Percentiles rank a stretch among this genome's conserved stretches.
Conservation (phyloP, 2,888 invertebrate species). For the Pseudococcus viburni region DNA sequence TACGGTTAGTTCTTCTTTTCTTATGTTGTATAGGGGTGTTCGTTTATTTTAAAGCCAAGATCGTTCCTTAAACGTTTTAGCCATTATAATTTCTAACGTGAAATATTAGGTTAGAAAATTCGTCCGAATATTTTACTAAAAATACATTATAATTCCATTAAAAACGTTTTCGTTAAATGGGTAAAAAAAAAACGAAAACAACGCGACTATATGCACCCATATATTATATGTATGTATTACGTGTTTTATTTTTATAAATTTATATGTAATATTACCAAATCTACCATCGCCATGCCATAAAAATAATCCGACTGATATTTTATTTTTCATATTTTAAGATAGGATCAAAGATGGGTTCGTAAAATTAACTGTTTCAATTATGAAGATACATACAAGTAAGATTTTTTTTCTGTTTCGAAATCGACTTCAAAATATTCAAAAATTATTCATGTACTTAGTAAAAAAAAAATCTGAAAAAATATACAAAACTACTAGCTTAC, state of each 20-base stretch:
- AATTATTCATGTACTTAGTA: too few relatives aligned
- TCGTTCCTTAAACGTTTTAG: conserved; percentile 13
- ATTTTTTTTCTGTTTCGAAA: too few relatives aligned
- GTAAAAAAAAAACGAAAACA: background rate
- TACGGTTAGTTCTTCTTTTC: background rate
- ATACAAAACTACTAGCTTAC: too few relatives aligned
- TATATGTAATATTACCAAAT: background rate
- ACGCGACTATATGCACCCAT: background rate
- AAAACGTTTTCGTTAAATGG: conserved; percentile 29
- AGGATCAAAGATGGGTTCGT: too few relatives aligned
- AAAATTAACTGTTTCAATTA: too few relatives aligned
- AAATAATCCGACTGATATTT: background rate
- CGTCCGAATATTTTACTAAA: background rate
- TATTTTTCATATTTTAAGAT: too few relatives aligned
- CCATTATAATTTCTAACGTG: conserved; percentile 10
- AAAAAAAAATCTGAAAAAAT: too few relatives aligned
- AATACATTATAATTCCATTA: conserved; percentile 49
- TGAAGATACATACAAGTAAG: too few relatives aligned
- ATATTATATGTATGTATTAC: background rate
- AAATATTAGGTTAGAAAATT: conserved; percentile 36
- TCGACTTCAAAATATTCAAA: too few relatives aligned
- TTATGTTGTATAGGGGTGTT: background rate
- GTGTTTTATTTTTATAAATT: background rate
- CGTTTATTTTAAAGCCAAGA: conserved; percentile 10
- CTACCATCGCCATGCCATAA: background rate